Conservation (phyloP, 92 coral and sea anemone species). For the Chrysogorgia sp. region DNA sequence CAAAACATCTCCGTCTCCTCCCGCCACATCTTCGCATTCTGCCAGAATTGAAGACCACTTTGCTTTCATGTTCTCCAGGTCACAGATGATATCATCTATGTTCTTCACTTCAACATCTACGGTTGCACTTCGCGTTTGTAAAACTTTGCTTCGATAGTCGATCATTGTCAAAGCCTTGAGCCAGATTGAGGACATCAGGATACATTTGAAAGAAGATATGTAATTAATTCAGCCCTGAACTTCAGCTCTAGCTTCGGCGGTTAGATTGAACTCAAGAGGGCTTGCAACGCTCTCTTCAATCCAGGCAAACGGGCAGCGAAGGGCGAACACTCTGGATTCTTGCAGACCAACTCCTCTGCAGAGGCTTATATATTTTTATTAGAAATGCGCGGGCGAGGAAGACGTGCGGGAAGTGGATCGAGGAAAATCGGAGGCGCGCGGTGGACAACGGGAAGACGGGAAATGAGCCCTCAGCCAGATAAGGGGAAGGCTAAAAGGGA, state of each 20-base stretch:
- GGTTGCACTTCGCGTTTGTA: slow-evolving; percentile 3
- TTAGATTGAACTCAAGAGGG: slow-evolving; percentile 7
- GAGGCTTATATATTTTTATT: too few species aligned
- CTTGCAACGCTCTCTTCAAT: background rate
- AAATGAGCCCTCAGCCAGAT: too few species aligned
- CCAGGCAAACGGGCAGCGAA: background rate
- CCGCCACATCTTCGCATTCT: slow-evolving; percentile 7
- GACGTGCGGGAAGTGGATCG: too few species aligned
- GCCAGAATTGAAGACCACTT: slow-evolving; percentile 15
- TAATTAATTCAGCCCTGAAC: background rate
- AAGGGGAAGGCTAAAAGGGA: too few species aligned
- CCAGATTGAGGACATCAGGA: background rate
- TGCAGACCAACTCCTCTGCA: slow-evolving; percentile 4
- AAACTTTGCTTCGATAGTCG: background rate
- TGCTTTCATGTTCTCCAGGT: background rate
- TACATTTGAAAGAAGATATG: background rate
- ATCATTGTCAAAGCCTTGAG: background rate
- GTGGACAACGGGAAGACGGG: too few species aligned
- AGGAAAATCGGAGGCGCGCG: too few species aligned
- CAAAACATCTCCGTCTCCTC: too few species aligned
- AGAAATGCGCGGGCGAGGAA: too few species aligned
- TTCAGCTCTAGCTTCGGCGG: slow-evolving; percentile 14
- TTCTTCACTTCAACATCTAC: slow-evolving; percentile 26
- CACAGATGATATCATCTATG: slow-evolving; percentile 1
- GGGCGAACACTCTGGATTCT: slow-evolving; percentile 5